A percentile compares a stretch with the other conserved stretches of the same genome.
These are phyloP conservation scores for Cettia cetti DNA, from an alignment of 2,113 vertebrate genomes.

Conservation along the genomic window DNA sequence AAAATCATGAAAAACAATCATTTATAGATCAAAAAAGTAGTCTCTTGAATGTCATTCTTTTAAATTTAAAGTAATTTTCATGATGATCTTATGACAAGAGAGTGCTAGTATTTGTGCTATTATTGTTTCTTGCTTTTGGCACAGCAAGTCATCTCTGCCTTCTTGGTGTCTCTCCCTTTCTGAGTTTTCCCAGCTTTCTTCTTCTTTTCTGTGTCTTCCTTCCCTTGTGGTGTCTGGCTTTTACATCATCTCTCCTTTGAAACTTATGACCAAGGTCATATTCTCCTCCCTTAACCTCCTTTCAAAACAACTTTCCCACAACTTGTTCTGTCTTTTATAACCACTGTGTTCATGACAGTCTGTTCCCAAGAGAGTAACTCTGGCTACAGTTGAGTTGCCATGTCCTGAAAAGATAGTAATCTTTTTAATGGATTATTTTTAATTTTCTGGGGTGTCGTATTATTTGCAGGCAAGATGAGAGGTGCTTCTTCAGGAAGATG, in stretches of 20 bases:
- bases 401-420: background rate
- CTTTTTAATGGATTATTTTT: background rate
- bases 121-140: conserved; percentile 7
- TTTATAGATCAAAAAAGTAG: conserved; percentile 8
- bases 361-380: background rate
- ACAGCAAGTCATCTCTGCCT: background rate
- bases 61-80: conserved; percentile 17
- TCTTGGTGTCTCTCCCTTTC: background rate
- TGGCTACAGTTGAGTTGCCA: background rate
- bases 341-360: background rate
- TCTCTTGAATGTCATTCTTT: conserved; percentile 18
- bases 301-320: background rate
- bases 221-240: background rate
- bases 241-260: background rate
- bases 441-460: background rate
- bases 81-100: background rate
- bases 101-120: background rate
- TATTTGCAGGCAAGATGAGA: background rate
- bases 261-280: background rate
- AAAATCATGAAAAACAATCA: background rate
- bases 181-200: background rate
- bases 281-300: background rate
- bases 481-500: background rate
- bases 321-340: background rate
- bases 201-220: background rate